Conservation (phyloP, 2,113 vertebrate genomes). For the Callorhinus ursinus region DNA sequence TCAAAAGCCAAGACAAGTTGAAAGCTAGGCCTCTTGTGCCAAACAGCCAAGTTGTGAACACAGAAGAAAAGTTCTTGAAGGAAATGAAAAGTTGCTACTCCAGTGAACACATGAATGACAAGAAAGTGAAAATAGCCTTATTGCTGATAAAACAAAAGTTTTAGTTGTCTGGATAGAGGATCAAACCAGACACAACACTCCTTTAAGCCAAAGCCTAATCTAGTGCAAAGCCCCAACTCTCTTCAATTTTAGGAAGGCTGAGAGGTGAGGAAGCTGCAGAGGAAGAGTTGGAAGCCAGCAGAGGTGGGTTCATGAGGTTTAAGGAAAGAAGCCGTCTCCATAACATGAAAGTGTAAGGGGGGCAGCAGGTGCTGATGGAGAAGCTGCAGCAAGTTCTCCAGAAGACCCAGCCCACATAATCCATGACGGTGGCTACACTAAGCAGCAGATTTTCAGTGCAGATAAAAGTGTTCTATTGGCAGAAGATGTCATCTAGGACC, state of each 20-base stretch:
- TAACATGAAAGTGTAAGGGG: neutral
- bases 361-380: neutral
- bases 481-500: neutral
- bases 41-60: neutral
- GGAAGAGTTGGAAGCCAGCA: neutral
- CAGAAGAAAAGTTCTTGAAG: neutral
- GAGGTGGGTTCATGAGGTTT: neutral
- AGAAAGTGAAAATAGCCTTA: neutral
- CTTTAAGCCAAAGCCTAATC: neutral
- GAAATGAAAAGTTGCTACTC: neutral
- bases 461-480: neutral
- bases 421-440: neutral
- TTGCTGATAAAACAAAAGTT: neutral
- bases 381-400: neutral
- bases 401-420: neutral
- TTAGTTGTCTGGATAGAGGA: neutral
- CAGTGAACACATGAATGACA: neutral
- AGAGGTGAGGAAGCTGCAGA: neutral
- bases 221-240: neutral
- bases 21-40: neutral
- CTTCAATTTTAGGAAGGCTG: neutral
- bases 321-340: neutral
- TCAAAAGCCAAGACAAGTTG: neutral
- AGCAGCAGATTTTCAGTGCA: neutral
- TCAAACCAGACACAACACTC: neutral